Evolutionary conservation across 2,888 invertebrate species (phyloP).

Genomic region (Papilio demoleus): DNA sequence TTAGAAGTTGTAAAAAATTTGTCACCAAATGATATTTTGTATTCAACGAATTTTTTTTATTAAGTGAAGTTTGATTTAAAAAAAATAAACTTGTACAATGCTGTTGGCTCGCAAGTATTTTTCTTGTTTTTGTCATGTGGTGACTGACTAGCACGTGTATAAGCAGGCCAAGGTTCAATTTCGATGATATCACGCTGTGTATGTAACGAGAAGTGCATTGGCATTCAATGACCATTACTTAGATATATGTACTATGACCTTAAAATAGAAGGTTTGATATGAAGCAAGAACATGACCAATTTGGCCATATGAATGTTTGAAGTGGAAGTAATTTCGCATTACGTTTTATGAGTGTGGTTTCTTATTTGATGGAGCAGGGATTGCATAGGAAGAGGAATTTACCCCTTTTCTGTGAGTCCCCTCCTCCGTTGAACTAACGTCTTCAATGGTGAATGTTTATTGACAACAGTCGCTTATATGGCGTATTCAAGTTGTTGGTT

Average conservation of each 20-base stretch:
- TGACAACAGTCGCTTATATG: too few species aligned
- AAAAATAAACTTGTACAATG: background rate
- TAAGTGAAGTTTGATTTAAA: background rate
- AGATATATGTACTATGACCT: too few species aligned
- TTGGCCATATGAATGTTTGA: too few species aligned
- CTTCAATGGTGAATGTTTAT: too few species aligned
- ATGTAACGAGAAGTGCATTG: constrained; percentile 3
- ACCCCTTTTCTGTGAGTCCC: too few species aligned
- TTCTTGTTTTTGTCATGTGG: constrained; percentile 10
- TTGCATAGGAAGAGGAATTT: too few species aligned
- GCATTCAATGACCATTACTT: background rate
- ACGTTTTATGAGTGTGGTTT: too few species aligned
- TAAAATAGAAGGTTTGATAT: too few species aligned
- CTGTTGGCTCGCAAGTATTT: background rate
- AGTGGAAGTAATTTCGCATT: too few species aligned
- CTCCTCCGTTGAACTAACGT: too few species aligned
- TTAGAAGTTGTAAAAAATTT: background rate
- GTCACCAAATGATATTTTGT: background rate
- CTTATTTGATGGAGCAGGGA: too few species aligned
- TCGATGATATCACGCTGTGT: constrained; percentile 48
- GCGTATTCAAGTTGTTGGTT: too few species aligned
- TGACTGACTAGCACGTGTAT: constrained; percentile 8
- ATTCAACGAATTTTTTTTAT: background rate
- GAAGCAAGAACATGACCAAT: background rate
- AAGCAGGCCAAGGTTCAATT: constrained; percentile 43